Conservation (phyloP, 53 echinoderm and acorn worm genomes). For the Henricia sp. region DNA sequence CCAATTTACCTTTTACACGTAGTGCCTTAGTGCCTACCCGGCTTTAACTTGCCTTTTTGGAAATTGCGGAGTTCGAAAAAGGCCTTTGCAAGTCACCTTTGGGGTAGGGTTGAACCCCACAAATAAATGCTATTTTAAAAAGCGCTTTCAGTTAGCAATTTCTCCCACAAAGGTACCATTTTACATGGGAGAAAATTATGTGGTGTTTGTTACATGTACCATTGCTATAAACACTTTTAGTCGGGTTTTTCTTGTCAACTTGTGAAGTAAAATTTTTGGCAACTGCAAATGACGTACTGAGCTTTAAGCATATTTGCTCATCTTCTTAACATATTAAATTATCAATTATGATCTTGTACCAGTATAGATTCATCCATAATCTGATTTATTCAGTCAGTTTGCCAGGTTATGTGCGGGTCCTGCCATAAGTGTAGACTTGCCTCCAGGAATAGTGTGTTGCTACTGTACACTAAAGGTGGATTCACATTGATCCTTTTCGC, state of each 20-base stretch:
- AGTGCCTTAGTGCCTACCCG: too few species aligned
- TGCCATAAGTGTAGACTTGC: too few species aligned
- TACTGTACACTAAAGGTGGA: background rate
- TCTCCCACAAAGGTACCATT: background rate
- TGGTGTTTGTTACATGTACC: background rate
- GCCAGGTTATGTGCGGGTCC: background rate
- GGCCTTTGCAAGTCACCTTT: too few species aligned
- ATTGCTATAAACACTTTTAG: background rate
- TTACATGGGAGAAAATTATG: background rate
- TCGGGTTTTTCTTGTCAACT: background rate
- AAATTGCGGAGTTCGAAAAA: too few species aligned
- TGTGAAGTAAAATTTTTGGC: background rate
- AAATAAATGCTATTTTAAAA: too few species aligned
- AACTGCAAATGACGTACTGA: background rate
- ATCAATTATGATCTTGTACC: slow-evolving; percentile 43
- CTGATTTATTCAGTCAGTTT: slow-evolving; percentile 5
- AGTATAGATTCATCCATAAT: slow-evolving; percentile 26
- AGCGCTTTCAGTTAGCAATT: too few species aligned
- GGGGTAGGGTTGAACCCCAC: too few species aligned
- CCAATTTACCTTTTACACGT: too few species aligned
- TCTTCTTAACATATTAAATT: slow-evolving; percentile 2
- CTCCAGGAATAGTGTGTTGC: background rate
- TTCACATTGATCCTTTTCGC: too few species aligned
- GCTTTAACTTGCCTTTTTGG: too few species aligned
- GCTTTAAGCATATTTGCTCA: background rate